phyloP scores from a whole-genome alignment of 2,797 vertebrate genomes.

The Syncerus caffer region DNA sequence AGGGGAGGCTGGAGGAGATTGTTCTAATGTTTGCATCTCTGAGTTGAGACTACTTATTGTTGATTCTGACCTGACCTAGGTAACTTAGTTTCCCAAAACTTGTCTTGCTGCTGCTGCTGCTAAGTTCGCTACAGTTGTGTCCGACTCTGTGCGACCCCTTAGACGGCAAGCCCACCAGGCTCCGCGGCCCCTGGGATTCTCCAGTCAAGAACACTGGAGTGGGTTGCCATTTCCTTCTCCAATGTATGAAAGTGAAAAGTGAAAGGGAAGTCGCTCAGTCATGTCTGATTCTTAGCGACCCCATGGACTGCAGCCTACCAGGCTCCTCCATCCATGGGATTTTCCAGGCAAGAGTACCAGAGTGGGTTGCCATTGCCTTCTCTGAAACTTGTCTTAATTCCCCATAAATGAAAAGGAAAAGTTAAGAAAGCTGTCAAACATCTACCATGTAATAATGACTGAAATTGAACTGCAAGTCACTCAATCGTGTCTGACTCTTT shows the following conservation, averaged over 20 bases:
- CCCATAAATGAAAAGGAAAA: neutral
- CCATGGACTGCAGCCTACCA: too few relatives aligned
- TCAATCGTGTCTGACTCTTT: neutral
- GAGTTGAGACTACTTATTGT: neutral
- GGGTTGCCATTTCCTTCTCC: too few relatives aligned
- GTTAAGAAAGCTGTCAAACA: neutral
- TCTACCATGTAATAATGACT: neutral
- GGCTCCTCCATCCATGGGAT: too few relatives aligned
- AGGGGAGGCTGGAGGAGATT: neutral
- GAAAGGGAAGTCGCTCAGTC: too few relatives aligned
- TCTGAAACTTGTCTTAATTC: neutral
- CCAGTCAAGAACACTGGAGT: too few relatives aligned
- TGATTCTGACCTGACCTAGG: neutral
- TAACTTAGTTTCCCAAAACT: neutral
- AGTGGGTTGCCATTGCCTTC: too few relatives aligned
- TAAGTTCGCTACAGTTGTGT: too few relatives aligned
- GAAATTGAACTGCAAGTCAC: neutral
- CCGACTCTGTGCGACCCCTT: too few relatives aligned
- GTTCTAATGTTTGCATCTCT: neutral
- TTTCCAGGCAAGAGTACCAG: too few relatives aligned
- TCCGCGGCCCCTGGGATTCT: fast-evolving
- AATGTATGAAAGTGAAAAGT: too few relatives aligned
- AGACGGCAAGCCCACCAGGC: too few relatives aligned
- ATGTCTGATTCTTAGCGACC: too few relatives aligned
- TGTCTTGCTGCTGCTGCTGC: neutral